Percentiles rank a stretch among this genome's conserved stretches.
phyloP scores from a whole-genome alignment of 2,113 vertebrate species.

The Pseudorhombus dupliciocellatus region DNA sequence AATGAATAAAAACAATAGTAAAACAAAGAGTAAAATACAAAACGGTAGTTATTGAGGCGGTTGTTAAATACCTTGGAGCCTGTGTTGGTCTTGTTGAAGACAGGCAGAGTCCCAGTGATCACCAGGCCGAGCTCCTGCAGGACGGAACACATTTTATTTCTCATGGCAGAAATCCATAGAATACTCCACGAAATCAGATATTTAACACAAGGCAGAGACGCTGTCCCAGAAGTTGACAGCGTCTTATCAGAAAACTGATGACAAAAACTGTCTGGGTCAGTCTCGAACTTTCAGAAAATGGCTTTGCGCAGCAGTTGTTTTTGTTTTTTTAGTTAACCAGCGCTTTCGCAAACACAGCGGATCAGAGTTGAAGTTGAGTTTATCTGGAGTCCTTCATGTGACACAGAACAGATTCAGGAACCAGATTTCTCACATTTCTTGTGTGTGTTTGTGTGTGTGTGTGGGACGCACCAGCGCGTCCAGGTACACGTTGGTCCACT shows the following conservation, averaged over 20 bases:
- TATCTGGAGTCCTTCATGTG: conserved; percentile 26
- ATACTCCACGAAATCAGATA: neutral
- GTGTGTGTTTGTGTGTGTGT: neutral
- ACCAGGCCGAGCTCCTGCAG: conserved; percentile 89
- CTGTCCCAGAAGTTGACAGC: conserved; percentile 27
- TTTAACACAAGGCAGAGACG: conserved; percentile 47
- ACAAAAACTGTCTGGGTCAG: conserved; percentile 44
- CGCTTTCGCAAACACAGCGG: conserved; percentile 13
- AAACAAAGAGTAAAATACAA: neutral
- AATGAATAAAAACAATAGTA: too few relatives aligned
- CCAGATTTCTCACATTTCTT: neutral
- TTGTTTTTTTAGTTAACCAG: conserved; percentile 23
- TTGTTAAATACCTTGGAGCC: conserved; percentile 53
- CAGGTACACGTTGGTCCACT: conserved; percentile 98
- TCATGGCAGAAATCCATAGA: neutral
- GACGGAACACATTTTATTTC: neutral
- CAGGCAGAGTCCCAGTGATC: conserved; percentile 92
- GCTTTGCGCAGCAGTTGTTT: neutral
- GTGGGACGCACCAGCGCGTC: conserved; percentile 90
- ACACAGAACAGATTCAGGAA: conserved; percentile 39
- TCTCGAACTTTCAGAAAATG: conserved; percentile 21
- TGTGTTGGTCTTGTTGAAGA: conserved; percentile 88
- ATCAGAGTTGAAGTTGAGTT: conserved; percentile 30
- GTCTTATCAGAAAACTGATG: conserved; percentile 51
- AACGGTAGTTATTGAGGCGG: neutral